These are phyloP conservation scores for Cyphomyrus plagiostoma DNA, from an alignment of 2,113 vertebrate species.

Conservation along the genomic window DNA sequence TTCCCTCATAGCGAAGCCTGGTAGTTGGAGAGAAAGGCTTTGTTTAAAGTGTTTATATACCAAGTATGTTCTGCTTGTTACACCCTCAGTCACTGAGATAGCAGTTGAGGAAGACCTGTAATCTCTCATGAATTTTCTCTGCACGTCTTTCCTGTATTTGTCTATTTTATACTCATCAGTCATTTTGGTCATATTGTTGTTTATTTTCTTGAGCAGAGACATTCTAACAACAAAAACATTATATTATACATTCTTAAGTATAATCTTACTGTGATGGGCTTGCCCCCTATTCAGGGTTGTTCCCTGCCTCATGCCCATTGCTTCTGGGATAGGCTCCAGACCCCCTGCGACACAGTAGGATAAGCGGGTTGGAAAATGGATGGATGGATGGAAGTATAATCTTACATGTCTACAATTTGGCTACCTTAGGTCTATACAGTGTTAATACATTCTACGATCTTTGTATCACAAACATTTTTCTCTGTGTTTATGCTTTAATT, in stretches of 20 bases:
- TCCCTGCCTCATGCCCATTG: no score
- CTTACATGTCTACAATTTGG: not conserved
- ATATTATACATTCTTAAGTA: not conserved
- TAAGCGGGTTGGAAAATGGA: no score
- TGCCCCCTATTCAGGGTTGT: no score
- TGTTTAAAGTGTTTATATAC: not conserved
- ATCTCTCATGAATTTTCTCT: not conserved
- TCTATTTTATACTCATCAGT: not conserved
- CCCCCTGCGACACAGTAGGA: no score
- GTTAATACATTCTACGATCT: not conserved
- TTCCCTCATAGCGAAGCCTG: no score
- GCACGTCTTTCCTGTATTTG: not conserved
- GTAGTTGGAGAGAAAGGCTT: not conserved
- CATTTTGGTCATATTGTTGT: not conserved
- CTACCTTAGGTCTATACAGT: not conserved
- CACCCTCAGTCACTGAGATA: not conserved
- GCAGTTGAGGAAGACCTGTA: not conserved
- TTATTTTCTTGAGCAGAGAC: not conserved
- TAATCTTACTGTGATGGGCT: no score
- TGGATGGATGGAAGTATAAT: not conserved
- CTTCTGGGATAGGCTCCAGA: no score
- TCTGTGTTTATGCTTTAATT: not conserved
- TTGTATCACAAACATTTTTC: not conserved
- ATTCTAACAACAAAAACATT: not conserved
- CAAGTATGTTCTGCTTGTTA: not conserved